phyloP scores from a whole-genome alignment of 2,797 vertebrate genomes.

The Melanotaenia trifasciata region DNA sequence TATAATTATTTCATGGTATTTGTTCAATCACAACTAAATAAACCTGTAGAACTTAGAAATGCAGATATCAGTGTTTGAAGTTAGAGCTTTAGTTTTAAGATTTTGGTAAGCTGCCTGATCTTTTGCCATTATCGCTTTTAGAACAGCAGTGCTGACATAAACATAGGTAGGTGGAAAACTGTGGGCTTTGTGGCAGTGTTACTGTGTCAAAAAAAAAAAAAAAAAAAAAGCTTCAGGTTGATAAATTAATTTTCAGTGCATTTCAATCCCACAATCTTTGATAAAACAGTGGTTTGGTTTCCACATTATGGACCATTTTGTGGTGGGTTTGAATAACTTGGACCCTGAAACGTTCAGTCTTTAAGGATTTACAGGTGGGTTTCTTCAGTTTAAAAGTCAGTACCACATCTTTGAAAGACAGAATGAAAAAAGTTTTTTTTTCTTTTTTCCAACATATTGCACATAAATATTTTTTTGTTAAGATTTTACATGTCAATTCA shows the following conservation, averaged over 20 bases:
- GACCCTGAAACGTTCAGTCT: constrained; percentile 56
- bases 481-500: constrained; percentile 67
- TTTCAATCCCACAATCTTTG: constrained; percentile 52
- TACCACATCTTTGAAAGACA: constrained; percentile 66
- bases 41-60: neutral
- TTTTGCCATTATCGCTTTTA: neutral
- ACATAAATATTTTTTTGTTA: constrained; percentile 73
- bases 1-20: neutral
- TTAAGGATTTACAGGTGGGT: constrained; percentile 50
- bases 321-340: constrained; percentile 45
- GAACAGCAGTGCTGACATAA: constrained; percentile 9
- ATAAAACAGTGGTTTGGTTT: constrained; percentile 45
- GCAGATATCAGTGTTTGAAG: neutral
- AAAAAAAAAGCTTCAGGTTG: constrained; percentile 22
- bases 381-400: constrained; percentile 38
- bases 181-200: constrained; percentile 66
- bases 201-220: constrained; percentile 29
- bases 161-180: constrained; percentile 19
- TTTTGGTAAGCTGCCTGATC: constrained; percentile 20
- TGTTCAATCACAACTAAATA: constrained; percentile 17
- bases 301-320: constrained; percentile 41
- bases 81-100: neutral
- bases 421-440: constrained; percentile 48
- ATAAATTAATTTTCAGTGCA: constrained; percentile 59
- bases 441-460: constrained; percentile 81